Evolutionary conservation across 2,888 invertebrate species (phyloP), one percentile per base, ranked within the genome.

Genomic region (Crematogaster levior): DNA sequence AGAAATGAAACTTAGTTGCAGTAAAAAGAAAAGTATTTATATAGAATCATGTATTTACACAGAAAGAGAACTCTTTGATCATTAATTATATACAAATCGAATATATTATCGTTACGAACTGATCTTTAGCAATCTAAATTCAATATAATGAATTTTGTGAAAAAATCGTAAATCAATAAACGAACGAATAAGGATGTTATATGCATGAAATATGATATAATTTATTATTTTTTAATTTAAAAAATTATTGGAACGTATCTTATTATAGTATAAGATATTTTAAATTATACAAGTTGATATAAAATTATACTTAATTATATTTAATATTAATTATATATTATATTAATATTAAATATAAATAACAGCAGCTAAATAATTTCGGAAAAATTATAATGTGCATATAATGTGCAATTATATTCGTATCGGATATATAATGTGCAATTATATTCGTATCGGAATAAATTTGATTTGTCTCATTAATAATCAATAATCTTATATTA

Each of bases 1-100:
- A 48, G 63, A 63, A 65, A 63, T n/a, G 65, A 51, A 51, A 75
- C 34, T 74, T 65, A 10, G 37, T 15, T 12, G 27, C 24, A 15
- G 21, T 30, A 63, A 65, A 61, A 65, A 43, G 30, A 46, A 61
- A 51, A 73, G 61, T 61, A 61, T 60, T 60, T 73, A 43, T 21
- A 10, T 51, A 51, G 9, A 43, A 1, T 73, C 15, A 43, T 73
- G 18, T 73, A 61, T 46, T 46, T 30, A 21, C 9, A 30, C 15
- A 43, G 30, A 60, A 43, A 61, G 46, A 73, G 43, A 18, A 24
- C 12, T 68, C 9, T 12, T 37, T 70, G 12, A 70, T 40, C 7
- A 18, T 40, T 40, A 58, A 40, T 58, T 70, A 34, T 34, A 51
- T 24, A 24, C 34, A 27, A 72, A 56, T 58, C 7, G 6, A 40